phyloP scores from a whole-genome alignment of 2,113 vertebrate species.

The Ranitomeya variabilis region DNA sequence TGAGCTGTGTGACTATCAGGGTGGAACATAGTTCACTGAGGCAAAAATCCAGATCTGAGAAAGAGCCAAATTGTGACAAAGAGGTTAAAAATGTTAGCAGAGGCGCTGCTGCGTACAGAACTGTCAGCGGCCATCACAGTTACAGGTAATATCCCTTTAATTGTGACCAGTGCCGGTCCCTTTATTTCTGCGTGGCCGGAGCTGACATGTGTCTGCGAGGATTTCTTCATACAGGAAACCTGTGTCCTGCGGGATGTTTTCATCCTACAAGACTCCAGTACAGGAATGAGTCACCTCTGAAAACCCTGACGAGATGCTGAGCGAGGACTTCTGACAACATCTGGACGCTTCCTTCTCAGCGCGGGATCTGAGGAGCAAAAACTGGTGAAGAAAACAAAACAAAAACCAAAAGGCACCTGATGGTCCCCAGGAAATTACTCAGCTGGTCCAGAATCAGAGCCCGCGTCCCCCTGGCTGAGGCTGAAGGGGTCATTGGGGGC shows the following conservation, averaged over 20 bases:
- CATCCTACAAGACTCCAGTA: background rate
- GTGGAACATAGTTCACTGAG: no score
- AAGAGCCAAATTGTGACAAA: background rate
- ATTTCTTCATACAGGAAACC: conserved; percentile 14
- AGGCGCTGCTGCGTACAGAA: no score
- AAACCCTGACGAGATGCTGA: conserved; percentile 15
- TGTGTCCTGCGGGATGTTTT: conserved; percentile 11
- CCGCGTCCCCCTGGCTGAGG: no score
- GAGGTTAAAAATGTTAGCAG: no score
- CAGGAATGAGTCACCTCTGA: background rate
- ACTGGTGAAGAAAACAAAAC: background rate
- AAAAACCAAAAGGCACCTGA: background rate
- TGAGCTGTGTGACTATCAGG: no score
- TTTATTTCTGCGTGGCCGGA: background rate
- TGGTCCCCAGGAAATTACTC: no score
- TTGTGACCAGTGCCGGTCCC: background rate
- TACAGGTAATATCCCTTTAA: background rate
- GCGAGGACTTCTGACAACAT: background rate
- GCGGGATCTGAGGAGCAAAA: background rate
- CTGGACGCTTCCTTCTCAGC: background rate
- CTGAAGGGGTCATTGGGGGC: no score
- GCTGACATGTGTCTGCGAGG: background rate
- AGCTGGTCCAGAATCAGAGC: no score
- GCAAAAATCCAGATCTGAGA: background rate
- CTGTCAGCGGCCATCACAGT: no score